Evolutionary conservation across 2,113 vertebrate species (phyloP).

Genomic region (Mesoclemmys tuberculata): DNA sequence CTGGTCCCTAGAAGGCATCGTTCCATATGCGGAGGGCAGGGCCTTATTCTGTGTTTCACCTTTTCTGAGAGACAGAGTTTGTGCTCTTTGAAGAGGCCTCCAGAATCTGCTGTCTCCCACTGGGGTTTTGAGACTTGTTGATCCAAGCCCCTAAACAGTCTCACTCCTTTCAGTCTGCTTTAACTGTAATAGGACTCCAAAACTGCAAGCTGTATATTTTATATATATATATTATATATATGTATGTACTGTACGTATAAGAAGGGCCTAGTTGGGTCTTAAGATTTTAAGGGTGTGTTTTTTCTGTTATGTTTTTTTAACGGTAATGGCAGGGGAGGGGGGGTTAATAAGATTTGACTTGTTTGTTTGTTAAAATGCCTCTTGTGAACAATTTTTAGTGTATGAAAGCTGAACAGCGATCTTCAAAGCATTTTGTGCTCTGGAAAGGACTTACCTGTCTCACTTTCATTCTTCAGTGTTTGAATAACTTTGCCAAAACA

Average conservation of each 20-base stretch:
- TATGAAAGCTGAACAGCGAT: slow-evolving; percentile 50
- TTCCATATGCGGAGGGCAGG: neutral
- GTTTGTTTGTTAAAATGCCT: slow-evolving; percentile 61
- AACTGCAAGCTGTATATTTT: slow-evolving; percentile 79
- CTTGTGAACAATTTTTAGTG: slow-evolving; percentile 43
- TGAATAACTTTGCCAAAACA: slow-evolving; percentile 59
- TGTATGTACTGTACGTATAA: slow-evolving; percentile 79
- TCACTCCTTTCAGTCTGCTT: slow-evolving; percentile 69
- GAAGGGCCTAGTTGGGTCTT: slow-evolving; percentile 75
- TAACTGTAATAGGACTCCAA: slow-evolving; percentile 76
- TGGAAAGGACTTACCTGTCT: slow-evolving; percentile 34
- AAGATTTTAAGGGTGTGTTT: slow-evolving; percentile 65
- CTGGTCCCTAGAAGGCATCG: neutral
- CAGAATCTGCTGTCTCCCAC: slow-evolving; percentile 41
- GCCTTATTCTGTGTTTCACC: neutral
- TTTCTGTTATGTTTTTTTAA: slow-evolving; percentile 61
- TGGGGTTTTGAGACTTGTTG: slow-evolving; percentile 42
- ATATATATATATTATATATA: slow-evolving; percentile 78
- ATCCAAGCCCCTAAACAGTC: slow-evolving; percentile 60
- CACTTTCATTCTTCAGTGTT: slow-evolving; percentile 60
- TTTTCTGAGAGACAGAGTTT: neutral
- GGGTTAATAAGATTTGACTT: slow-evolving; percentile 57
- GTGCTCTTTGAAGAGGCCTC: slow-evolving; percentile 42
- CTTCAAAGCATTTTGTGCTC: slow-evolving; percentile 27
- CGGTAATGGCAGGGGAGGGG: slow-evolving; percentile 66